phyloP scores from a whole-genome alignment of 2,113 vertebrate genomes.

The Rhinolophus sinicus region DNA sequence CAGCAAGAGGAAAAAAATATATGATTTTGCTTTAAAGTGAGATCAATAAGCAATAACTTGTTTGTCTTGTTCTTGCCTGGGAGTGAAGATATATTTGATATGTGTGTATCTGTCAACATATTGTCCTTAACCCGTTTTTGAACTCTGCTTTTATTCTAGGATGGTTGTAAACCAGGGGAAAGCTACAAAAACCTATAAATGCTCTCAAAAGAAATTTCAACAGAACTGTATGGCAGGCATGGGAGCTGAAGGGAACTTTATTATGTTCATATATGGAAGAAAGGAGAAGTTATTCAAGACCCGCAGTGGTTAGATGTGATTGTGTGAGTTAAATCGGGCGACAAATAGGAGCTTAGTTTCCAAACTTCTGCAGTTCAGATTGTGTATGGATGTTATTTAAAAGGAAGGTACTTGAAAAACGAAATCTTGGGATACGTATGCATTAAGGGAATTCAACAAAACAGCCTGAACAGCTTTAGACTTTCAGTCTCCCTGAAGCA shows the following conservation, averaged over 20 bases:
- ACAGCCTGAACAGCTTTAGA: neutral
- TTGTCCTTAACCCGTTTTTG: neutral
- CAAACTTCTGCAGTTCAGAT: neutral
- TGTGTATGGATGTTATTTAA: neutral
- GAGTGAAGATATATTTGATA: neutral
- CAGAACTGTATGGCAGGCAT: neutral
- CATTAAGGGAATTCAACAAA: neutral
- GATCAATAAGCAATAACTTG: neutral
- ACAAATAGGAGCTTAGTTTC: neutral
- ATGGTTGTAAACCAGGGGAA: conserved; percentile 32
- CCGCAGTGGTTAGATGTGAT: neutral
- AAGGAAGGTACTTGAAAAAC: neutral
- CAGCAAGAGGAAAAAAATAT: neutral
- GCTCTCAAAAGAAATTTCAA: conserved; percentile 18
- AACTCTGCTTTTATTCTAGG: conserved; percentile 62
- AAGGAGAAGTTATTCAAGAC: neutral
- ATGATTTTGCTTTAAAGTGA: neutral
- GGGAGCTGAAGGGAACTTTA: neutral
- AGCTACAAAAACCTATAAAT: conserved; percentile 37
- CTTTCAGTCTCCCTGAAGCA: neutral
- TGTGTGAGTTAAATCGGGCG: neutral
- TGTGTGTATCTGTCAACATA: neutral
- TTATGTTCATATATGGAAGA: conserved; percentile 14
- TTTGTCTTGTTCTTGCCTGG: conserved; percentile 24
- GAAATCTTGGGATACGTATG: neutral